Percentiles rank a stretch among this genome's conserved stretches.
These are phyloP conservation scores for Zootermopsis nevadensis DNA, from an alignment of 2,888 invertebrate species.

Conservation along the genomic window DNA sequence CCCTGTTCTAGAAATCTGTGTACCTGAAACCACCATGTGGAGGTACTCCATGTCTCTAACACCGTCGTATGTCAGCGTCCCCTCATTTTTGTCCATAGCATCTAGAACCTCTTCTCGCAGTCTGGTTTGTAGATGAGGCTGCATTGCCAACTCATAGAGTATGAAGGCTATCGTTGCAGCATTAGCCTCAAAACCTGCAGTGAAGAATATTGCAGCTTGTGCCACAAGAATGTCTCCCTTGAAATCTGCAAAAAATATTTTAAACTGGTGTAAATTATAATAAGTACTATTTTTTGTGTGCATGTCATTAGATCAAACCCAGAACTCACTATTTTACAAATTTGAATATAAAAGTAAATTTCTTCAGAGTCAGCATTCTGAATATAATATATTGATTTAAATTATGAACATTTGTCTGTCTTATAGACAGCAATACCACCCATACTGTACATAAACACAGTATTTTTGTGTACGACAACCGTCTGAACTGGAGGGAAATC, in stretches of 20 bases:
- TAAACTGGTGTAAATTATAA: no score
- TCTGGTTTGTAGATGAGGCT: slow-evolving; percentile 55
- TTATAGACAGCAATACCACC: no score
- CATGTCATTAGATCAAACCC: no score
- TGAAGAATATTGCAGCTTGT: slow-evolving; percentile 55
- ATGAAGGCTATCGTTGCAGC: slow-evolving; percentile 55
- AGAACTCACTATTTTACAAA: no score
- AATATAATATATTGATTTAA: no score
- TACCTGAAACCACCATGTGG: slow-evolving; percentile 53
- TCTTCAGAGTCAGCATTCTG: no score
- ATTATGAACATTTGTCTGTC: no score
- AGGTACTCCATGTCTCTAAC: slow-evolving; percentile 56
- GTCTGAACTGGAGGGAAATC: no score
- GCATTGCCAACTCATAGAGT: slow-evolving; percentile 55
- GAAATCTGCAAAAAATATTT: slow-evolving; percentile 35
- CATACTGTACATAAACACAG: no score
- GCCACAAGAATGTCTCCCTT: slow-evolving; percentile 47
- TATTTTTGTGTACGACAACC: no score
- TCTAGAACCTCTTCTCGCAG: slow-evolving; percentile 55
- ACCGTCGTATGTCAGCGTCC: slow-evolving; percentile 54
- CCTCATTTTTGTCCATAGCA: slow-evolving; percentile 49
- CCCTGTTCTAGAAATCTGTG: background rate
- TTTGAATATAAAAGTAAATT: no score
- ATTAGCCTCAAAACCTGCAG: slow-evolving; percentile 57
- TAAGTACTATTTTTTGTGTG: no score